Conservation (phyloP, 2,113 vertebrate species). For the Theristicus caerulescens region DNA sequence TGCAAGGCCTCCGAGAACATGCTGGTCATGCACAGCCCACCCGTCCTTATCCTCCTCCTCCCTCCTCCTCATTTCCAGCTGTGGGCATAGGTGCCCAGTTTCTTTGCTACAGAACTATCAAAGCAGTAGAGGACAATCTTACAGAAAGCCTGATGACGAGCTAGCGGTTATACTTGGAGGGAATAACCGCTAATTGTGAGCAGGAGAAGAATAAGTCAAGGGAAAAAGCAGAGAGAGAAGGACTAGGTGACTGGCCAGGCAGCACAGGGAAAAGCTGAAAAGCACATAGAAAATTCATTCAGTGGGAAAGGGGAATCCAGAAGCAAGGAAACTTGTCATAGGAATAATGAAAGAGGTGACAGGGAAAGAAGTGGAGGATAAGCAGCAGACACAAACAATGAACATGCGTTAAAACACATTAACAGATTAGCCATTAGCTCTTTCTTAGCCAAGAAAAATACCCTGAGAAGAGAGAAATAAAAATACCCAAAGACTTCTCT, state of each 20-base stretch:
- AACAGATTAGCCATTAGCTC: neutral
- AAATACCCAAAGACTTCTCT: constrained; percentile 12
- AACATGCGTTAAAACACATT: constrained; percentile 18
- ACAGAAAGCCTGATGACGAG: neutral
- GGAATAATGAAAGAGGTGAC: neutral
- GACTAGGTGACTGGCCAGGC: neutral
- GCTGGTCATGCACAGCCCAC: neutral
- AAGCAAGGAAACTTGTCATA: neutral
- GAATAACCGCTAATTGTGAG: neutral
- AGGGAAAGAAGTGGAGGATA: neutral
- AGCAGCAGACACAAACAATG: neutral
- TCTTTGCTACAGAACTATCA: neutral
- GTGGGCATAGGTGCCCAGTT: neutral
- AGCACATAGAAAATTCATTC: neutral
- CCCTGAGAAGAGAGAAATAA: constrained; percentile 19
- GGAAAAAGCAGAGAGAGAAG: neutral
- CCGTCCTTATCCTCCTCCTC: neutral
- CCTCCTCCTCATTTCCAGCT: neutral
- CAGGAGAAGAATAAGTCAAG: neutral
- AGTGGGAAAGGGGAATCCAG: neutral
- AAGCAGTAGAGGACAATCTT: neutral
- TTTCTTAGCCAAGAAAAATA: constrained; percentile 17
- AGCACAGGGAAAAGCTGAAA: neutral
- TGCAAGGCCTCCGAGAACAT: neutral
- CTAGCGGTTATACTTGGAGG: neutral